These are phyloP conservation scores for Diabrotica balteata DNA, from an alignment of 2,888 invertebrate genomes.

Conservation along the genomic window DNA sequence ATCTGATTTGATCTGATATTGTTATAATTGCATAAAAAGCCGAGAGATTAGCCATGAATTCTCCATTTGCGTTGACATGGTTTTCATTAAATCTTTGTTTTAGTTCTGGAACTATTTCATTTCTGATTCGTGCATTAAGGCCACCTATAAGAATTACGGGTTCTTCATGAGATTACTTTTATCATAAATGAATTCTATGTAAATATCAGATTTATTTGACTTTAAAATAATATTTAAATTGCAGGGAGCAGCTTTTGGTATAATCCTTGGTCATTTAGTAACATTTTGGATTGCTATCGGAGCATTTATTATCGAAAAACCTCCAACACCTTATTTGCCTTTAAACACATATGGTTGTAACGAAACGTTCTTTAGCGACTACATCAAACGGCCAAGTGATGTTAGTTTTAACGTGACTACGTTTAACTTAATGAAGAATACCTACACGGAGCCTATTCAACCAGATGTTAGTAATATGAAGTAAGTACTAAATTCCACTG, in stretches of 20 bases:
- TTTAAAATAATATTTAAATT: slow-evolving; percentile 27
- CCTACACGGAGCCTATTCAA: not conserved
- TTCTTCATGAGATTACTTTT: too few species aligned
- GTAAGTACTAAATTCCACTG: slow-evolving; percentile 4
- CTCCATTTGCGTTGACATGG: too few species aligned
- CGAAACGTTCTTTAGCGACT: slow-evolving; percentile 69
- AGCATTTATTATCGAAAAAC: slow-evolving; percentile 69
- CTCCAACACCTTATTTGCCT: slow-evolving; percentile 67
- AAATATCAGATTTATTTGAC: too few species aligned
- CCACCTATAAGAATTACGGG: too few species aligned
- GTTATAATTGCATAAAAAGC: too few species aligned
- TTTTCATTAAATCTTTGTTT: too few species aligned
- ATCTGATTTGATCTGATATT: too few species aligned
- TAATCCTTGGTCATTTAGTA: slow-evolving; percentile 75
- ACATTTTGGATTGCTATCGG: slow-evolving; percentile 82
- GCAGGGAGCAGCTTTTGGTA: slow-evolving; percentile 79
- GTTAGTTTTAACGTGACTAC: slow-evolving; percentile 47
- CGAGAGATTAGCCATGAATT: too few species aligned
- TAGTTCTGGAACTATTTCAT: too few species aligned
- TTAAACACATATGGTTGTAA: slow-evolving; percentile 70
- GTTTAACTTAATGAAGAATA: too few species aligned
- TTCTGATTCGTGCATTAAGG: too few species aligned
- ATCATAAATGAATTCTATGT: too few species aligned
- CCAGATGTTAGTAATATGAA: not conserved
- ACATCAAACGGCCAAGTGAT: slow-evolving; percentile 63